Evolutionary conservation across 2,888 invertebrate species (phyloP), one percentile per base, ranked within the genome.

Genomic region (Calameuta filiformis): DNA sequence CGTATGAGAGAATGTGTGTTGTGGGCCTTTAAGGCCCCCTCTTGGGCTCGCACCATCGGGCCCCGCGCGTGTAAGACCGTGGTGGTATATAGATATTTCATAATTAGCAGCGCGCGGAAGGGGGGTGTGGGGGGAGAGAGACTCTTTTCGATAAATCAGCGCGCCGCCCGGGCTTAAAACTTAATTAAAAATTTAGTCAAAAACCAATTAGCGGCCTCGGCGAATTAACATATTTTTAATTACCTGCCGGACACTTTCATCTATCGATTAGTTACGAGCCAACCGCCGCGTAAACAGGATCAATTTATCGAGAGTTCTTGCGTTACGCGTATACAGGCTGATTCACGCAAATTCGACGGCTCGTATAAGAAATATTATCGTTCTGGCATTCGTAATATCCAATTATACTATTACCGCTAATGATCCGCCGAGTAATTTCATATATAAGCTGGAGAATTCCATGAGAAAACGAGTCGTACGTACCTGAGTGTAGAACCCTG

Each of bases 191-290:
- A 87, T 89, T 87, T 88, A 87, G 86, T 88, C 86, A 87, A 88
- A 89, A 88, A 89, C 87, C 88, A 90, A 90, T 90, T 90, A 90
- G 90, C 86, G 82, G 81, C 87, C 81, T 79, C 85, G 85, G 83
- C 80, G 85, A 85, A 90, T 90, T 89, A 90, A 89, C 90, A 89
- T 89, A 90, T 90, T 90, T 90, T 90, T 90, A 90, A 90, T 90
- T 90, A 88, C 88, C 85, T 76, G 81, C 71, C 76, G 80, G 80
- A 80, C 79, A 73, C 80, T 80, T 81, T 79, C 83, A 80, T 81
- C 76, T 79, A 78, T 81, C 79, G 81, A 31, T 71, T 56, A 56
- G 40, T 56, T 56, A 56, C 40, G 40, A 56, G 40, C 23, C 23
- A 56, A 56, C 40, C 23, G 40, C 40, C 40, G 40, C 40, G 40